These are phyloP conservation scores for Gymnocheta viridis DNA, from an alignment of 2,888 invertebrate genomes.

Conservation along the genomic window DNA sequence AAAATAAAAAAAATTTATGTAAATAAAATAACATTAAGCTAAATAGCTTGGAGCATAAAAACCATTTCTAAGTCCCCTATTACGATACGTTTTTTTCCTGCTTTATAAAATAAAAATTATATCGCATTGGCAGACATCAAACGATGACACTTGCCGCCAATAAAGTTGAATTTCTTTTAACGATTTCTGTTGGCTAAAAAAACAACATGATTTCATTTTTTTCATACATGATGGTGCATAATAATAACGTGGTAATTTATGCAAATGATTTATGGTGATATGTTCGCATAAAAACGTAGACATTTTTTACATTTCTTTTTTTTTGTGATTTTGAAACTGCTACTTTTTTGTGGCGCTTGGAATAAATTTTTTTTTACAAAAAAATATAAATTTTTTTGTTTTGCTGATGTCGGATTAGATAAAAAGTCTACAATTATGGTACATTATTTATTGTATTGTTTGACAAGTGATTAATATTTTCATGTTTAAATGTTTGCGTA, in stretches of 20 bases:
- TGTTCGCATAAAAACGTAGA: constrained; percentile 32
- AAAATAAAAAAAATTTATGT: too few relatives aligned
- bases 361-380: not conserved
- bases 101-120: not conserved
- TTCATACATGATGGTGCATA: constrained; percentile 7
- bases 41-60: constrained; percentile 26
- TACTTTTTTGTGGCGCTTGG: constrained; percentile 26
- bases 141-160: constrained; percentile 47
- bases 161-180: constrained; percentile 4
- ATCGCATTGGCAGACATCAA: constrained; percentile 11
- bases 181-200: not conserved
- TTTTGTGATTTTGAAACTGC: not conserved
- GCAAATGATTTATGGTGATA: constrained; percentile 60
- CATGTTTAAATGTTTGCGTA: constrained; percentile 19
- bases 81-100: not conserved
- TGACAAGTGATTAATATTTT: constrained; percentile 48
- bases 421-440: constrained; percentile 24
- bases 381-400: not conserved
- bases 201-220: constrained; percentile 22
- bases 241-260: constrained; percentile 63
- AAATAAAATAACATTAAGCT: not conserved
- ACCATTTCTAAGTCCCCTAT: not conserved
- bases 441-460: constrained; percentile 8
- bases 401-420: constrained; percentile 19
- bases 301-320: constrained; percentile 23